Percentiles rank a stretch among this genome's conserved stretches.
phyloP scores from a whole-genome alignment of 2,113 vertebrate species.

The Poeciliopsis turrubarensis region DNA sequence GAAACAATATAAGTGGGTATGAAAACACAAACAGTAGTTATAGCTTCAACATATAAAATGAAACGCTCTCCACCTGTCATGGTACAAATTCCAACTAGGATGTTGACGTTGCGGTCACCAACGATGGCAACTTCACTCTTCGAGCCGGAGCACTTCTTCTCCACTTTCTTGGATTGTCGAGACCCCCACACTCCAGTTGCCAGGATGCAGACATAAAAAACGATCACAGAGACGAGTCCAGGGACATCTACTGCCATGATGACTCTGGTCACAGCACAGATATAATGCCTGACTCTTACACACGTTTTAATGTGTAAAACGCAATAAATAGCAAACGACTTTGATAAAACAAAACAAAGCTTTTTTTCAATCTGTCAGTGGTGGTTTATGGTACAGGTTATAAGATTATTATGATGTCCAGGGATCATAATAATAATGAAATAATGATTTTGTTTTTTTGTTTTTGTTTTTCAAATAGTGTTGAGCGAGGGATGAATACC shows the following conservation, averaged over 20 bases:
- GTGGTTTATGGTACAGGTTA: too few species aligned
- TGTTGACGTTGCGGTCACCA: slow-evolving; percentile 67
- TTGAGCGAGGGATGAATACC: too few species aligned
- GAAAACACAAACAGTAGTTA: background rate
- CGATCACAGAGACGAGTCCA: slow-evolving; percentile 70
- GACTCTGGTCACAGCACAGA: slow-evolving; percentile 24
- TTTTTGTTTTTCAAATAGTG: too few species aligned
- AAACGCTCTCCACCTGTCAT: slow-evolving; percentile 50
- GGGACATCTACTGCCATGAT: slow-evolving; percentile 58
- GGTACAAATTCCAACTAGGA: slow-evolving; percentile 54
- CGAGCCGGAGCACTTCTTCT: slow-evolving; percentile 66
- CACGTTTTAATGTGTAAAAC: background rate
- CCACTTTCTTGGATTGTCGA: slow-evolving; percentile 76
- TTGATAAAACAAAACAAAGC: background rate
- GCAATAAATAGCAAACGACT: background rate
- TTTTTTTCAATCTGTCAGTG: background rate
- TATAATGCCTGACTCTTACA: background rate
- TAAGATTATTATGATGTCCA: too few species aligned
- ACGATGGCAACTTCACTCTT: slow-evolving; percentile 75
- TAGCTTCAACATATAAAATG: background rate
- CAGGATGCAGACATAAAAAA: slow-evolving; percentile 76
- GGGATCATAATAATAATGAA: too few species aligned
- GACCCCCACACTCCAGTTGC: slow-evolving; percentile 82
- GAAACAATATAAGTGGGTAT: slow-evolving; percentile 1
- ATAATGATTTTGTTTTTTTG: too few species aligned